A percentile compares a stretch with the other conserved stretches of the same genome.
These are phyloP conservation scores for Prietella phreatophila DNA, from an alignment of 2,113 vertebrate genomes.

Conservation along the genomic window DNA sequence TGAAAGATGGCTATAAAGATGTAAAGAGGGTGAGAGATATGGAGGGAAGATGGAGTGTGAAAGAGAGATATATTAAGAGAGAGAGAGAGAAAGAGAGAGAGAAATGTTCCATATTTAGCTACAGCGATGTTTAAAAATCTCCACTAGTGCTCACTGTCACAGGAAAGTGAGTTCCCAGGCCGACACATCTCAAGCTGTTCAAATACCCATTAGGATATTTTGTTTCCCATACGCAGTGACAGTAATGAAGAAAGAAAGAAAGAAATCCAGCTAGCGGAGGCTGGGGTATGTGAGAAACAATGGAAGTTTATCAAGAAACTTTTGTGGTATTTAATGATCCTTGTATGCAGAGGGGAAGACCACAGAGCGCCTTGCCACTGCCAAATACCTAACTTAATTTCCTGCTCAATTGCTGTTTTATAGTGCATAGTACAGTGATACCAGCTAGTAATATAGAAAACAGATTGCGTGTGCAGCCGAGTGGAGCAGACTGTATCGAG, in stretches of 20 bases:
- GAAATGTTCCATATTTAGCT: constrained; percentile 66
- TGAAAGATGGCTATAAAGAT: constrained; percentile 42
- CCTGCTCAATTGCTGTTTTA: constrained; percentile 83
- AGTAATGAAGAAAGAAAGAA: constrained; percentile 57
- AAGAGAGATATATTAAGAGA: constrained; percentile 36
- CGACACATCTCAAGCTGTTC: constrained; percentile 79
- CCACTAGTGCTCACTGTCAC: constrained; percentile 70
- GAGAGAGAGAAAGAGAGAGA: constrained; percentile 58
- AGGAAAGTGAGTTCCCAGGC: constrained; percentile 71
- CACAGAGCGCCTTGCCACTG: constrained; percentile 72
- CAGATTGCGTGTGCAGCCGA: constrained; percentile 79
- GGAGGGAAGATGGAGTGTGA: constrained; percentile 56
- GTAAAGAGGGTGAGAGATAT: not conserved
- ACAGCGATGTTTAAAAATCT: constrained; percentile 67
- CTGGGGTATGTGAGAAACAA: constrained; percentile 60
- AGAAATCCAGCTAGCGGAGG: constrained; percentile 49
- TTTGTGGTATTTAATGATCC: constrained; percentile 69
- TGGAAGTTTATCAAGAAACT: constrained; percentile 69
- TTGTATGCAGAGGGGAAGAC: constrained; percentile 71
- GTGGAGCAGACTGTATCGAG: constrained; percentile 76
- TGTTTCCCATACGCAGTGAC: constrained; percentile 70
- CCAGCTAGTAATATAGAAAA: constrained; percentile 82
- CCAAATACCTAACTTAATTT: constrained; percentile 84
- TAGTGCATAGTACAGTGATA: constrained; percentile 83
- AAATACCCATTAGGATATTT: constrained; percentile 80